Base-by-base conservation (phyloP, 2,113 vertebrate species). In the Philantomba maxwellii region DNA sequence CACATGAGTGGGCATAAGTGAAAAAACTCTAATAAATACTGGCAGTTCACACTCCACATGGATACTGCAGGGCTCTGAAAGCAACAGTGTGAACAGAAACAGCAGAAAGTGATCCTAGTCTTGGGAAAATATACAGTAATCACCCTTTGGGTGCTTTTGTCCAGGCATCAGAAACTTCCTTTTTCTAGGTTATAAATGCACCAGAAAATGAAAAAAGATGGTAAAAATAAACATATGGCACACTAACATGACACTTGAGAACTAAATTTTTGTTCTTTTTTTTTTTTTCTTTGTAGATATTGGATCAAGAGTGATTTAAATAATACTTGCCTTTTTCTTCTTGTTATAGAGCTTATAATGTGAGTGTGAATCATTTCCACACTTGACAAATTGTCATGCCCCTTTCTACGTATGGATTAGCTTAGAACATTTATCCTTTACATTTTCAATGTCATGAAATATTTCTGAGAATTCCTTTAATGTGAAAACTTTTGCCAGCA, bases 381-480 rank as follows among this genome's bases (percentile, higher is more conserved):
- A 53, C 33, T 51, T 57, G 17, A 73, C 21, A 57, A 90, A 70
- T 57, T 78, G 57, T 19, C 62, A 39, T 21, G 19, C 5, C 1
- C 19, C 12, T 87, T 81, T 73, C 91, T 47, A 87, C 57, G 64
- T n/a, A 62, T 81, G 21, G 5, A 39, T 51, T 53, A 26, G 47
- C 58, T 91, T 84, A 81, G 60, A 81, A 84, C n/a, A 81, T 81
- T 86, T 47, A 47, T 87, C 57, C 7, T 84, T 91, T 88, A n/a
- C 28, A 81, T 64, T 87, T 87, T 91, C 86, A 93, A 36, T 75
- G 70, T 66, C 66, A 49, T 53, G 70, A 87, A 93, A 66, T 94
- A 94, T 81, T 87, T 90, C 73, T 53, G 19, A 90, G 19, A 47
- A 53, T 86, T 66, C 43, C 39, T 93, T 87, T 94, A 88, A 93